Conservation (phyloP, 2,113 vertebrate genomes). For the Cololabis saira region DNA sequence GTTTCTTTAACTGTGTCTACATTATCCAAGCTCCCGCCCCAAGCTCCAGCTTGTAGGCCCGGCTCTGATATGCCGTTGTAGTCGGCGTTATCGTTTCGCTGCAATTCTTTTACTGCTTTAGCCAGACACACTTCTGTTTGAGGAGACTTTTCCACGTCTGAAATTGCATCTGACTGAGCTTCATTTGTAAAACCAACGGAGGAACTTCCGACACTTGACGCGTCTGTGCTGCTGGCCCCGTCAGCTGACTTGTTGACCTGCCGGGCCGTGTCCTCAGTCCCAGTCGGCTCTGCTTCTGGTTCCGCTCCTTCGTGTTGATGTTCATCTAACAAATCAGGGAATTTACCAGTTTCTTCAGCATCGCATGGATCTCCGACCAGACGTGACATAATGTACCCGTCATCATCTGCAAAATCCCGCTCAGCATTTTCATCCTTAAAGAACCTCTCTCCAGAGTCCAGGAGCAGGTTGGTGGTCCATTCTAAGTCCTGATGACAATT, state of each 20-base stretch:
- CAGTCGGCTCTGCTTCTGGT: slow-evolving; percentile 4
- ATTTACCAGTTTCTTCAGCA: not conserved
- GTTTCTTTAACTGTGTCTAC: slow-evolving; percentile 23
- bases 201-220: not conserved
- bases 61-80: slow-evolving; percentile 10
- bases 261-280: slow-evolving; percentile 2
- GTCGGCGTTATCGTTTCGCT: not conserved
- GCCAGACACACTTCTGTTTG: not conserved
- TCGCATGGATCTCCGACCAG: slow-evolving; percentile 15
- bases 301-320: not conserved
- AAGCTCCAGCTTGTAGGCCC: slow-evolving; percentile 3
- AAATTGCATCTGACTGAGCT: slow-evolving; percentile 11
- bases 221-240: not conserved
- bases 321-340: slow-evolving; percentile 20
- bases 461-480: slow-evolving; percentile 92
- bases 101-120: slow-evolving; percentile 7
- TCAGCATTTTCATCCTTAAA: slow-evolving; percentile 78
- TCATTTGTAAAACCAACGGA: slow-evolving; percentile 6
- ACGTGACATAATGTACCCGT: not conserved
- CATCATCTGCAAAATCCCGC: not conserved
- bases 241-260: slow-evolving; percentile 8
- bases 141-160: slow-evolving; percentile 7
- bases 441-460: slow-evolving; percentile 93
- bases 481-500: slow-evolving; percentile 94
- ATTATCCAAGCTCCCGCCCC: slow-evolving; percentile 11